Evolutionary conservation across 2,113 vertebrate species (phyloP), one percentile per base, ranked within the genome.

Genomic region (Pyrgilauda ruficollis): DNA sequence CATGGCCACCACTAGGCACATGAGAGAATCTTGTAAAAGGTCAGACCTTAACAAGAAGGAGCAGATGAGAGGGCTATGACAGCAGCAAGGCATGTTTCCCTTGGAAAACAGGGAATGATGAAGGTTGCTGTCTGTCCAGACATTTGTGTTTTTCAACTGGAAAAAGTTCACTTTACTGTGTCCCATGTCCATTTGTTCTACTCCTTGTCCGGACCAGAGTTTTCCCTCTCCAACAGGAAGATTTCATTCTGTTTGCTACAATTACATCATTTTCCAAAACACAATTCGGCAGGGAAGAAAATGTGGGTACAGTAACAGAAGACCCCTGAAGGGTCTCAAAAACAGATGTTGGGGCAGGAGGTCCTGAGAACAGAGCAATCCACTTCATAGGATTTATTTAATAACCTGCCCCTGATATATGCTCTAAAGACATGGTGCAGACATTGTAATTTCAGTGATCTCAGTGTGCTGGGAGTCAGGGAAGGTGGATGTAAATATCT

Each of bases 1-100:
- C 13, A 35, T 46, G 27, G 26, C 24, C 20, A 78, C 13, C 19
- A 11, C 14, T 22, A 8, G 67, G 44, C 18, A 31, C 0, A 0
- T 28, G 17, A 50, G 17, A 89, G 10, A 47, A 78, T 41, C 22
- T 47, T 75, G 23, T 63, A 16, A 18, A 87, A 91, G 43, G 33
- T 10, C 47, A 74, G 30, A 74, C 37, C 5, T 81, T 46, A 55
- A 79, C 10, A 68, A 73, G 69, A 74, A 72, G 9, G 7, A 56
- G 15, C 31, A 88, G 39, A 79, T 41, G 22, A 83, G 37, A 90
- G 4, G 52, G 11, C 31, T 73, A 19, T 15, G 15, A 80, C 20
- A 91, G 37, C 20, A 85, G 49, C 37, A 53, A 0, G 2, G 44
- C 20, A n/a, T 3, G 6, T 47, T 52, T 11, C 9, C 44, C 13